phyloP scores from a whole-genome alignment of 30 jellyfish, hydroid and myxozoan genomes.

The Aurelia sp. region DNA sequence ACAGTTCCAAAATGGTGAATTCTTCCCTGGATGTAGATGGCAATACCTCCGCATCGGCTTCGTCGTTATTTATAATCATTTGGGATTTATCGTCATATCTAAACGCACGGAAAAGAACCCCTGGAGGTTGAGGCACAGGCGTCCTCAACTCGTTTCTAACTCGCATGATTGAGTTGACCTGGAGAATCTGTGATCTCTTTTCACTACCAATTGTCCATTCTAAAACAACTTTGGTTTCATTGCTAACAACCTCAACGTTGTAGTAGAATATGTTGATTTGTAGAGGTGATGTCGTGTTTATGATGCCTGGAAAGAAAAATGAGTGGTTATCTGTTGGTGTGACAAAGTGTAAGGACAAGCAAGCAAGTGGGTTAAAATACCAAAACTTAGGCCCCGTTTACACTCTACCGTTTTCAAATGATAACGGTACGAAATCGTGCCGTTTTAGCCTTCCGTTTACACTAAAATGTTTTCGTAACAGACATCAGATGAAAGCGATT shows the following conservation, averaged over 20 bases:
- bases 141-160: conserved; percentile 92
- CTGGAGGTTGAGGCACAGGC: conserved; percentile 98
- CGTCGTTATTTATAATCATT: conserved; percentile 78
- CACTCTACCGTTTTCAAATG: too few relatives aligned
- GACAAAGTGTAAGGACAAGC: too few relatives aligned
- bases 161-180: conserved; percentile 83
- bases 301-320: conserved; percentile 61
- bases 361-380: too few relatives aligned
- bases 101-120: conserved; percentile 85
- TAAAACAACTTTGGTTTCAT: conserved; percentile 78
- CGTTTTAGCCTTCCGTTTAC: too few relatives aligned
- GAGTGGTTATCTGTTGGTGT: background rate
- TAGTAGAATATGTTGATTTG: conserved; percentile 84
- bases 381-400: too few relatives aligned
- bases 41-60: conserved; percentile 85
- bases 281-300: conserved; percentile 43
- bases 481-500: too few relatives aligned
- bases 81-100: conserved; percentile 77
- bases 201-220: conserved; percentile 99
- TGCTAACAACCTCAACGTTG: conserved; percentile 96
- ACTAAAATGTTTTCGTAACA: too few relatives aligned
- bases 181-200: conserved; percentile 74
- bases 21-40: conserved; percentile 95
- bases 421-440: too few relatives aligned
- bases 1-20: conserved; percentile 82